Base-by-base conservation (phyloP, 2,113 vertebrate genomes). In the Elachura formosa region DNA sequence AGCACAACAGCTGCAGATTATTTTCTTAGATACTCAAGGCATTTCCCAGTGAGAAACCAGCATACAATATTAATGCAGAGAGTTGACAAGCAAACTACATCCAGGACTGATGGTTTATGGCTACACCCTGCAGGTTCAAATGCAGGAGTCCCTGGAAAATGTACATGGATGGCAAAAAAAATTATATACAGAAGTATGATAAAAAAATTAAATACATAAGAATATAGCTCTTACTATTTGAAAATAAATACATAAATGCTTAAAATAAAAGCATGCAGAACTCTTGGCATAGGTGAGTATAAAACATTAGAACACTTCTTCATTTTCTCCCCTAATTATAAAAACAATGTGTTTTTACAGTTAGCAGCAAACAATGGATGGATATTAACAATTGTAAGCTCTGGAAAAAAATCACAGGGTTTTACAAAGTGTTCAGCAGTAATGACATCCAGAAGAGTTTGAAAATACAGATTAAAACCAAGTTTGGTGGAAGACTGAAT, bases 351-450 rank as follows among this genome's bases (percentile, higher is more conserved):
- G 29, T 75, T 93, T 93, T 91, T 91, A 94, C 62, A 91, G 48
- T 48, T 93, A 93, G 56, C 22, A 81, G 64, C 40, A 61, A 93
- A 82, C 73, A 89, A 79, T 61, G 59, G 49, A 94, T 71, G 52
- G 46, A 84, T 81, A 94, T 58, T 87, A 94, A 75, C 94, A 94
- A 73, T 91, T 89, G 33, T 63, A 56, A 91, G 52, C 89, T 93
- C 49, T 78, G 38, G 73, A 91, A 89, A 83, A 34, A 72, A 81
- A 40, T 63, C 88, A 90, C 12, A 93, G 17, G 9, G 23, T 77
- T 87, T 77, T 87, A 89, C 59, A 61, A 87, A 95, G 84, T 5
- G 52, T 67, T 90, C 61, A 84, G 77, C 28, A 74, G n/a, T 85
- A 94, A 91, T 72, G 22, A 95, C 90, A 93, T 66, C 58, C 88